A percentile compares a stretch with the other conserved stretches of the same genome.
These are phyloP conservation scores for Emberiza fucata DNA, from an alignment of 2,113 vertebrate genomes.

Conservation along the genomic window DNA sequence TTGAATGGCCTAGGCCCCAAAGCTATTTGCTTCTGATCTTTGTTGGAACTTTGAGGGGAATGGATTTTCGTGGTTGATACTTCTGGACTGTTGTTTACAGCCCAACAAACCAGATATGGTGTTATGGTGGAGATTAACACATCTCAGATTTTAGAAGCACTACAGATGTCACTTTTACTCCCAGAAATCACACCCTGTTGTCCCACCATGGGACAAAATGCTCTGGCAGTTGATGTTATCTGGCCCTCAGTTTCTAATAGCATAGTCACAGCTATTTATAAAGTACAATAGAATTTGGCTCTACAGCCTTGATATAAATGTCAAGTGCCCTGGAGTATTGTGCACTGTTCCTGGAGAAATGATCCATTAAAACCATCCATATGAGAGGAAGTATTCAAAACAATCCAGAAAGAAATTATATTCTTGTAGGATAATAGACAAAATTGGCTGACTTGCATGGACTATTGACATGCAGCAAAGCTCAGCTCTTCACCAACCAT, in stretches of 20 bases:
- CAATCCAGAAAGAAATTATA: not conserved
- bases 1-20: not conserved
- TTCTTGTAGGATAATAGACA: not conserved
- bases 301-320: conserved; percentile 32
- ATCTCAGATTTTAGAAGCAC: not conserved
- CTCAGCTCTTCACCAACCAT: not conserved
- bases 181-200: not conserved
- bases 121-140: not conserved
- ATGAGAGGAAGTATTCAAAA: conserved; percentile 1
- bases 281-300: not conserved
- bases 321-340: not conserved
- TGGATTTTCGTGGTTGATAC: not conserved
- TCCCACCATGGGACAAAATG: not conserved
- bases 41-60: not conserved
- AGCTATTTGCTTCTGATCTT: not conserved
- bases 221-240: not conserved
- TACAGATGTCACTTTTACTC: not conserved
- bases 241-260: not conserved
- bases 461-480: not conserved
- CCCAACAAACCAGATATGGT: not conserved
- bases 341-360: conserved; percentile 19
- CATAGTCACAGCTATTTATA: not conserved
- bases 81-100: not conserved
- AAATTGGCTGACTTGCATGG: not conserved
- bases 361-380: conserved; percentile 23